phyloP scores from a whole-genome alignment of 2,888 invertebrate species.

The Bimastos eiseni region DNA sequence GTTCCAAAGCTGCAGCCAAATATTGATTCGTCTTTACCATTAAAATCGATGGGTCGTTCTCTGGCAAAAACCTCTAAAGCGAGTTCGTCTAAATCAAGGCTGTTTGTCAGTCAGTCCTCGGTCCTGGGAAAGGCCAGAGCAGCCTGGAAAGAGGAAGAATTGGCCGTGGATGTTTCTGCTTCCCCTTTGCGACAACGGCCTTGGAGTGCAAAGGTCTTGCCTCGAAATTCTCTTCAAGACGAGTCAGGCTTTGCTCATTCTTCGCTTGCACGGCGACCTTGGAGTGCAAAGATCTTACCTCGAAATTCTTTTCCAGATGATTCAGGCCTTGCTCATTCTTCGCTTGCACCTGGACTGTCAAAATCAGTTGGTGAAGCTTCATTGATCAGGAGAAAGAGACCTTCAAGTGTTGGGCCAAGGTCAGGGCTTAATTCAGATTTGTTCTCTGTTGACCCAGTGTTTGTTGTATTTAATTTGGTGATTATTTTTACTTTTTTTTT shows the following conservation, averaged over 20 bases:
- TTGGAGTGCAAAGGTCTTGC: not conserved
- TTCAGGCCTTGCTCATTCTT: not conserved
- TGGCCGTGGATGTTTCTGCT: not conserved
- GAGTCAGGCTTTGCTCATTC: too few species aligned
- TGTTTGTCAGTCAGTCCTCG: not conserved
- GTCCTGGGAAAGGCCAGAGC: not conserved
- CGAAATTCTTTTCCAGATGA: not conserved
- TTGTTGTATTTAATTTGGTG: not conserved
- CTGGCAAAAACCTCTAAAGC: not conserved
- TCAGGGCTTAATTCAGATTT: not conserved
- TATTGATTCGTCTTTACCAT: not conserved
- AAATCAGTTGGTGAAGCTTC: not conserved
- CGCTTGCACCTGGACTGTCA: not conserved
- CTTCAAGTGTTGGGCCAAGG: not conserved
- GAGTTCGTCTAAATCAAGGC: not conserved
- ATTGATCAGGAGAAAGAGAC: not conserved
- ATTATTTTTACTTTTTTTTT: not conserved
- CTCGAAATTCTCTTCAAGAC: not conserved
- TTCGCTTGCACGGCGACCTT: not conserved
- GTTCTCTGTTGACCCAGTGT: not conserved
- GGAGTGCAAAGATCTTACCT: not conserved
- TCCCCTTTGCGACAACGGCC: not conserved
- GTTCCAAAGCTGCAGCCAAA: not conserved
- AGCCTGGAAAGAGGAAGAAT: not conserved
- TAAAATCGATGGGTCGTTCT: not conserved